phyloP scores from a whole-genome alignment of 2,888 invertebrate genomes.

The Incurvaria masculella region DNA sequence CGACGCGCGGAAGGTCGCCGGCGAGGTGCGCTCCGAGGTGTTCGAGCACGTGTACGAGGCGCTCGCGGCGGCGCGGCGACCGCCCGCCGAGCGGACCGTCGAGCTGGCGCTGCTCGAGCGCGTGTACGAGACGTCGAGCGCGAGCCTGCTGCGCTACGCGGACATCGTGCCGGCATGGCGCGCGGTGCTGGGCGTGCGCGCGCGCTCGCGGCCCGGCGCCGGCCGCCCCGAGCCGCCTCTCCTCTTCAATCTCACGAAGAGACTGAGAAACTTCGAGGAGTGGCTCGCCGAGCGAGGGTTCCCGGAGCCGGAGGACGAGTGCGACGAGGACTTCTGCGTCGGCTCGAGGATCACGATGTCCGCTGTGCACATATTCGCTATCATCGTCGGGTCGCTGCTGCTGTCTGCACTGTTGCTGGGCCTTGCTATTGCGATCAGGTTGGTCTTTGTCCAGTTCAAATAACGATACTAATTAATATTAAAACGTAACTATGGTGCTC shows the following conservation, averaged over 20 bases:
- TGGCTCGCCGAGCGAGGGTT: constrained; percentile 23
- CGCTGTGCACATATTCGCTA: constrained; percentile 32
- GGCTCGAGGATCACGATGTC: constrained; percentile 26
- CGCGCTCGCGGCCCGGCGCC: constrained; percentile 24
- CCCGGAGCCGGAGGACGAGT: constrained; percentile 30
- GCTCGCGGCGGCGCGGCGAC: not conserved
- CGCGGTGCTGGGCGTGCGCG: constrained; percentile 19
- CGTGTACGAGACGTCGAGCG: constrained; percentile 3
- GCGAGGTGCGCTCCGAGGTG: not conserved
- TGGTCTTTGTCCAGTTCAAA: constrained; percentile 27
- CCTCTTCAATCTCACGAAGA: constrained; percentile 14
- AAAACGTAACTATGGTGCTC: no score
- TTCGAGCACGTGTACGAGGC: not conserved
- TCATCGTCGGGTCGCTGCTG: constrained; percentile 30
- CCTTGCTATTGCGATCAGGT: constrained; percentile 22
- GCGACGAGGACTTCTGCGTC: constrained; percentile 28
- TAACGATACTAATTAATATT: no score
- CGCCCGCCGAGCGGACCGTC: not conserved
- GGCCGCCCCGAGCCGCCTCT: constrained; percentile 17
- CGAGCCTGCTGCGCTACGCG: not conserved
- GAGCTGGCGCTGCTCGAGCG: not conserved
- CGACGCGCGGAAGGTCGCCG: not conserved
- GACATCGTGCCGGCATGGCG: constrained; percentile 18
- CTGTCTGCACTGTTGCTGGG: constrained; percentile 18
- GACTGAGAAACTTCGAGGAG: constrained; percentile 22